Conservation (phyloP, 1,140 invertebrate species). For the Zelostemma sp. region DNA sequence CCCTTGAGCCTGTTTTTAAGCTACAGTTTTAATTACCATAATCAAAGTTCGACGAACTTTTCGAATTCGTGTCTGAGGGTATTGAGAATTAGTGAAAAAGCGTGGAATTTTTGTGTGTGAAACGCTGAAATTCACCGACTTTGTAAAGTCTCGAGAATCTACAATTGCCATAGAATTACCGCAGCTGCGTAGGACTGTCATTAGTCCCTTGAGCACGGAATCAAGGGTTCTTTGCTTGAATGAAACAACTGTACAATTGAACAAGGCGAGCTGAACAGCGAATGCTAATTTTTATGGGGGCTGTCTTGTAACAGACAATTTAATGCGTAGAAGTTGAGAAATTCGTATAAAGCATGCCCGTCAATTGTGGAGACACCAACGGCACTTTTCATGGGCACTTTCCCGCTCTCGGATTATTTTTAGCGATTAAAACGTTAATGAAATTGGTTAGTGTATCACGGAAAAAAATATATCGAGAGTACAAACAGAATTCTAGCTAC, state of each 20-base stretch:
- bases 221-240: slow-evolving; percentile 13
- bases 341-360: not conserved
- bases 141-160: not conserved
- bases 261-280: not conserved
- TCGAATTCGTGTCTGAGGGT: not conserved
- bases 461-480: no score
- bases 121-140: no score
- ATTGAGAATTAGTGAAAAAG: not conserved
- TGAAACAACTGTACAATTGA: slow-evolving; percentile 11
- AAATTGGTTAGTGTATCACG: no score
- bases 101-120: not conserved
- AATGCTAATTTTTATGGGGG: slow-evolving; percentile 2
- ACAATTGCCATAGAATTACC: slow-evolving; percentile 9
- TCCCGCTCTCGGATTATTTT: no score
- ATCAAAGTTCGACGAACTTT: not conserved
- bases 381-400: no score
- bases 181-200: slow-evolving; percentile 12
- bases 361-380: no score
- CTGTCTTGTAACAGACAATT: slow-evolving; percentile 6
- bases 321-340: not conserved
- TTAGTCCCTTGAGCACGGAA: slow-evolving; percentile 13
- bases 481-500: no score
- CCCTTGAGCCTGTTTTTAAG: not conserved
- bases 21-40: not conserved
- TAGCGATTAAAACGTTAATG: no score